phyloP scores from a whole-genome alignment of 2,888 invertebrate genomes.

The Pedicia rivosa region DNA sequence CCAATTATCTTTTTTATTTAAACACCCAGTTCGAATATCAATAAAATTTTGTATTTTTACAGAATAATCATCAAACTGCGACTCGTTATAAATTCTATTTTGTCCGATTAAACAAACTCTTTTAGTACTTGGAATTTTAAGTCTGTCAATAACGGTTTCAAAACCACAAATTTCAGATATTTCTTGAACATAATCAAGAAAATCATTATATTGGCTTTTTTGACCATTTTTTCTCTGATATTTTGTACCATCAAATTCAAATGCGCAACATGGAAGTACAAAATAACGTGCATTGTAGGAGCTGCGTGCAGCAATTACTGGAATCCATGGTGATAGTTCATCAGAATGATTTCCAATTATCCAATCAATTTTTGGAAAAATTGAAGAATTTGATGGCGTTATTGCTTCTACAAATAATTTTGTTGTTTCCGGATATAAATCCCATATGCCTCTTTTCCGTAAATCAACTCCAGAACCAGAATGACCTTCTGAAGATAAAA shows the following conservation, averaged over 20 bases:
- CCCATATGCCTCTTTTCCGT: slow-evolving; percentile 77
- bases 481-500: slow-evolving; percentile 72
- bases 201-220: slow-evolving; percentile 63
- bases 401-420: slow-evolving; percentile 44
- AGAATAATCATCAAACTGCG: slow-evolving; percentile 27
- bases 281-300: slow-evolving; percentile 66
- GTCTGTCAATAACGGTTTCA: slow-evolving; percentile 53
- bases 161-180: slow-evolving; percentile 60
- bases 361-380: slow-evolving; percentile 63
- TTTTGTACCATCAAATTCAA: slow-evolving; percentile 75
- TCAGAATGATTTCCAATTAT: slow-evolving; percentile 98
- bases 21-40: slow-evolving; percentile 13
- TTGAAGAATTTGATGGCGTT: slow-evolving; percentile 47
- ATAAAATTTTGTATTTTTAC: slow-evolving; percentile 33
- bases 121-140: slow-evolving; percentile 95
- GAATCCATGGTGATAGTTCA: slow-evolving; percentile 98
- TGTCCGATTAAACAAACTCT: slow-evolving; percentile 61
- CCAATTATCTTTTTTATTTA: slow-evolving; percentile 22
- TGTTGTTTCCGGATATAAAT: slow-evolving; percentile 45
- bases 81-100: slow-evolving; percentile 30
- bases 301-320: slow-evolving; percentile 72
- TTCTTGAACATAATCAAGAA: slow-evolving; percentile 44
- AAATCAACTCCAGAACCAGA: slow-evolving; percentile 72
- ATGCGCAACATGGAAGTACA: slow-evolving; percentile 88
- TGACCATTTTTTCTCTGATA: slow-evolving; percentile 55